These are phyloP conservation scores for Rousettus madagascariensis DNA, from an alignment of 2,797 vertebrate genomes.

Conservation along the genomic window DNA sequence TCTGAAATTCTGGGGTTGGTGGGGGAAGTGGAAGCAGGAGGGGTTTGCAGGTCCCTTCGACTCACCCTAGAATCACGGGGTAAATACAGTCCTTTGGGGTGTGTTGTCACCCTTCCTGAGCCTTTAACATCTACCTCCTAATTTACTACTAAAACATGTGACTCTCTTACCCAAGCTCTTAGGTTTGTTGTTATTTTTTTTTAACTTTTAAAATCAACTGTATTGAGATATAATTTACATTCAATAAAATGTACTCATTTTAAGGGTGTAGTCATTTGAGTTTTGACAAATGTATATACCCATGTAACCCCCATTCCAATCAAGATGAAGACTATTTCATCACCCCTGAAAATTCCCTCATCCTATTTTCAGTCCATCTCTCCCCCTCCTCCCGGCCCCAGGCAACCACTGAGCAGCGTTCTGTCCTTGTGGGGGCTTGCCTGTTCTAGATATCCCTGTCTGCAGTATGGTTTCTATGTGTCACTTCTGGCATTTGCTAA, in stretches of 20 bases:
- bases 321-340: background rate
- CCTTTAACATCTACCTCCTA: background rate
- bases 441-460: background rate
- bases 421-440: background rate
- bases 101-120: background rate
- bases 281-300: background rate
- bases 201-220: slow-evolving; percentile 1
- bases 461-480: background rate
- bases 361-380: background rate
- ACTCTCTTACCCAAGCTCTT: background rate
- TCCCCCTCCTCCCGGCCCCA: background rate
- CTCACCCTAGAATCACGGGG: background rate
- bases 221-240: slow-evolving; percentile 4
- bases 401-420: background rate
- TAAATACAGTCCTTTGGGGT: background rate
- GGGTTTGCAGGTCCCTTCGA: background rate
- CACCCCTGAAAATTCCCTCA: background rate
- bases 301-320: background rate
- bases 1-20: slow-evolving; percentile 20
- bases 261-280: background rate
- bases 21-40: background rate
- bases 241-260: background rate
- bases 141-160: background rate
- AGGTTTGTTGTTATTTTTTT: background rate
- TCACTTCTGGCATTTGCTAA: background rate